Evolutionary conservation across 2,113 vertebrate genomes (phyloP), one percentile per base, ranked within the genome.

Genomic region (Bos indicus): DNA sequence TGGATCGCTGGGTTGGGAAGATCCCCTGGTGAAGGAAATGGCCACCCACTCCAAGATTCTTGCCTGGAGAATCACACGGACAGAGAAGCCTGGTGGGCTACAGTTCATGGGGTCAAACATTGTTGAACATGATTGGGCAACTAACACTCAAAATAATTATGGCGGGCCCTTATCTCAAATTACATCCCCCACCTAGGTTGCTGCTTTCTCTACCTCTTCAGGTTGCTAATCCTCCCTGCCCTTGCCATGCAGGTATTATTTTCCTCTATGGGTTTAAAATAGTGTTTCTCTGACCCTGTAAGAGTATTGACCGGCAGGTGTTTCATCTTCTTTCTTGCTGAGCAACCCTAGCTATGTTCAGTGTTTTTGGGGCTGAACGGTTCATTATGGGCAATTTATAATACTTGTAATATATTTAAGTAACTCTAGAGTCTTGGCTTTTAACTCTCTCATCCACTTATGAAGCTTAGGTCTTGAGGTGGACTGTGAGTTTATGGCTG

Each of bases 381-480:
- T 96, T 96, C 92, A 59, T 26, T 85, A 51, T 89, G 16, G 16
- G 16, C 6, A 78, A 93, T 86, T 96, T 84, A 36, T 84, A 97
- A 93, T 95, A 98, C 51, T 97, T 95, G 74, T 93, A 97, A 96
- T 97, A 97, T 74, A 93, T 98, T 98, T 90, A 98, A 98, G 80
- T 98, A 77, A 98, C 87, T 98, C 86, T 88, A 48, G 13, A 96
- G 96, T 95, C 96, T 98, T 97, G 97, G 48, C 95, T 98, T 98
- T 82, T 89, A 98, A 91, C 91, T 91, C 74, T 92, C 36, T 98
- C 54, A 97, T 87, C 81, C 94, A 98, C 67, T 98, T 98, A 98
- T 88, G 93, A 98, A 57, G 83, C 86, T 96, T 83, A 92, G 85
- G 81, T 95, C 97, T 97, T 97, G 83, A 97, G 94, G 52, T 98